phyloP scores from a whole-genome alignment of 2,888 invertebrate species.

The Agrilus biguttatus region DNA sequence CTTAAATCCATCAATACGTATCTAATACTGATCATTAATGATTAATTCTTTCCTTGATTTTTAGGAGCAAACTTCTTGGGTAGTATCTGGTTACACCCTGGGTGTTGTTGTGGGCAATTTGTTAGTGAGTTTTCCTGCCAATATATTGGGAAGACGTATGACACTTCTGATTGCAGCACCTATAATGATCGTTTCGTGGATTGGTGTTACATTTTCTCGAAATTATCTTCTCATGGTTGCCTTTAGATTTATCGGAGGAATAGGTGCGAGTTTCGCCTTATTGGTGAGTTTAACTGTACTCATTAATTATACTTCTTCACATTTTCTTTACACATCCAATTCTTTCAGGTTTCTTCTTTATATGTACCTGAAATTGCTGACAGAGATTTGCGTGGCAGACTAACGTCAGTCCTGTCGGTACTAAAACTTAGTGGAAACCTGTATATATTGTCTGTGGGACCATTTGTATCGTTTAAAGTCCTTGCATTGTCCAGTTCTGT shows the following conservation, averaged over 20 bases:
- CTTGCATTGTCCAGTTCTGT: slow-evolving; percentile 22
- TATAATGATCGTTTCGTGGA: slow-evolving; percentile 39
- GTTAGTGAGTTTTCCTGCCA: slow-evolving; percentile 38
- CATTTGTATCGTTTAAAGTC: slow-evolving; percentile 24
- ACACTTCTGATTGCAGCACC: slow-evolving; percentile 35
- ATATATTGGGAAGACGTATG: slow-evolving; percentile 38
- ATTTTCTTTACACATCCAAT: neutral
- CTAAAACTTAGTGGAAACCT: slow-evolving; percentile 28
- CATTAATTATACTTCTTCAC: neutral
- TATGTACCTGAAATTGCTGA: slow-evolving; percentile 29
- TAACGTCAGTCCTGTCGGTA: slow-evolving; percentile 20
- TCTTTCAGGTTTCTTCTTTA: slow-evolving; percentile 26
- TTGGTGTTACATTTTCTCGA: slow-evolving; percentile 12
- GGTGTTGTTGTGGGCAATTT: slow-evolving; percentile 41
- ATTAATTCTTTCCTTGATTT: slow-evolving; percentile 4
- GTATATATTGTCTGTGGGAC: slow-evolving; percentile 26
- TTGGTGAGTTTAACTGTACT: slow-evolving; percentile 23
- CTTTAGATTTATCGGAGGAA: slow-evolving; percentile 49
- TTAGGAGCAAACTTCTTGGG: slow-evolving; percentile 38
- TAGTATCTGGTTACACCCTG: slow-evolving; percentile 38
- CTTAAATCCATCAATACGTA: too few relatives aligned
- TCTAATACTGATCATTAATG: too few relatives aligned
- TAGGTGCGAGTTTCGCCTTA: slow-evolving; percentile 40
- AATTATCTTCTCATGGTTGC: slow-evolving; percentile 36
- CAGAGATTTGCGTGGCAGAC: slow-evolving; percentile 34